Percentiles rank a stretch among this genome's conserved stretches.
These are phyloP conservation scores for Andricus grossulariae DNA, from an alignment of 1,140 invertebrate species.

Conservation along the genomic window DNA sequence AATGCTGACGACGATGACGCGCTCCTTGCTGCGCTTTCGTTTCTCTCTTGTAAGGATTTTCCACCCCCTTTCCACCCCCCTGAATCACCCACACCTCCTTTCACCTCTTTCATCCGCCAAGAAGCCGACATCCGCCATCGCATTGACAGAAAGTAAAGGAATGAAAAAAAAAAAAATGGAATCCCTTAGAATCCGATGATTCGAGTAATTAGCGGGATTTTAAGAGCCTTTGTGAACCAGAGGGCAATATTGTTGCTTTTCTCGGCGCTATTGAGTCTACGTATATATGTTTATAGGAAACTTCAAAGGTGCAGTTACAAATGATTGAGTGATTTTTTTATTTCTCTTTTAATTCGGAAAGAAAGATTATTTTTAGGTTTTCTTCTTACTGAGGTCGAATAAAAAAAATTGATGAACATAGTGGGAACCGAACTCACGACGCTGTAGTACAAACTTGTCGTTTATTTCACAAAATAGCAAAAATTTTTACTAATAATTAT, in stretches of 20 bases:
- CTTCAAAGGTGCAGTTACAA: no score
- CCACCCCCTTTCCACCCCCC: not conserved
- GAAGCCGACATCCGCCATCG: constrained; percentile 4
- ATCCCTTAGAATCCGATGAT: constrained; percentile 34
- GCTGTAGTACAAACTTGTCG: no score
- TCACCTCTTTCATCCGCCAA: not conserved
- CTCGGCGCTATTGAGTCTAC: not conserved
- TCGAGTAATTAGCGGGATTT: constrained; percentile 16
- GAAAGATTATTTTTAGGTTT: no score
- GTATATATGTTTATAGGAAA: no score
- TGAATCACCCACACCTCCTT: not conserved
- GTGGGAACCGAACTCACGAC: no score
- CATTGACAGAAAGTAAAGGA: not conserved
- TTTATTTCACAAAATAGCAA: no score
- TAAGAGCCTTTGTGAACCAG: not conserved
- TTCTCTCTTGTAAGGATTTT: not conserved
- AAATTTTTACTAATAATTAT: no score
- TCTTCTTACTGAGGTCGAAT: no score
- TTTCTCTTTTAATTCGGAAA: no score
- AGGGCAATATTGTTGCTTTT: not conserved
- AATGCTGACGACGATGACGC: constrained; percentile 26
- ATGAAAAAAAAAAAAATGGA: constrained; percentile 11
- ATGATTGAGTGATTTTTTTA: no score
- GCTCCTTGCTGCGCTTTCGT: constrained; percentile 14
- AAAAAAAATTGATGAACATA: no score